Conservation (phyloP, 2,797 vertebrate genomes). For the Emydoidea blandingii region DNA sequence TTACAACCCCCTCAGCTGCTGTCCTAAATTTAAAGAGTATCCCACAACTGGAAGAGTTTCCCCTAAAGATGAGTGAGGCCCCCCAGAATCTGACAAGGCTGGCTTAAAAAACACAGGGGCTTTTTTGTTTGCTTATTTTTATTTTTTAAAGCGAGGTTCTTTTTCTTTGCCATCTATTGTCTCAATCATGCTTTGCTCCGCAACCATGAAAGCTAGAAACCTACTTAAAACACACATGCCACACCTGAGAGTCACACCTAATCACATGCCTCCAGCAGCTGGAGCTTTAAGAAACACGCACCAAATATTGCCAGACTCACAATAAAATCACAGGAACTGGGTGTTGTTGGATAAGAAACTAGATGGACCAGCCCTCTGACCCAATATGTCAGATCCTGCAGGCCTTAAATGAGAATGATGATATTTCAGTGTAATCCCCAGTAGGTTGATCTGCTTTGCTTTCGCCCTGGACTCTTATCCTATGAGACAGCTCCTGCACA, state of each 20-base stretch:
- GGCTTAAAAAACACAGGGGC: neutral
- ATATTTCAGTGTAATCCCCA: no score
- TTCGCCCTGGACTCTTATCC: neutral
- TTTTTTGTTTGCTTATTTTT: neutral
- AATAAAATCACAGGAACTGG: no score
- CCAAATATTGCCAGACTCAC: no score
- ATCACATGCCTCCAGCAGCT: no score
- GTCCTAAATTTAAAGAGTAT: neutral
- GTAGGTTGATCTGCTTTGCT: neutral
- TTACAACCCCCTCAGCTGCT: neutral
- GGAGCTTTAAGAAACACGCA: no score
- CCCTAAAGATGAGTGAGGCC: neutral
- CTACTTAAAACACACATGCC: no score
- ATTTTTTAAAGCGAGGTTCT: neutral
- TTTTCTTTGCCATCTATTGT: neutral
- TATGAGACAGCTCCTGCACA: neutral
- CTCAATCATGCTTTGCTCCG: neutral
- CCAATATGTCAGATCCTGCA: no score
- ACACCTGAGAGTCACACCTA: no score
- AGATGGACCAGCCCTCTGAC: no score
- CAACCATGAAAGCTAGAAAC: no score
- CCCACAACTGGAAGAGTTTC: neutral
- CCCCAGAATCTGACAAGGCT: neutral
- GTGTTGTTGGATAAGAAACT: no score
- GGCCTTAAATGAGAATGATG: no score